phyloP scores from a whole-genome alignment of 1,140 invertebrate species.

The Cecropterus lyciades region DNA sequence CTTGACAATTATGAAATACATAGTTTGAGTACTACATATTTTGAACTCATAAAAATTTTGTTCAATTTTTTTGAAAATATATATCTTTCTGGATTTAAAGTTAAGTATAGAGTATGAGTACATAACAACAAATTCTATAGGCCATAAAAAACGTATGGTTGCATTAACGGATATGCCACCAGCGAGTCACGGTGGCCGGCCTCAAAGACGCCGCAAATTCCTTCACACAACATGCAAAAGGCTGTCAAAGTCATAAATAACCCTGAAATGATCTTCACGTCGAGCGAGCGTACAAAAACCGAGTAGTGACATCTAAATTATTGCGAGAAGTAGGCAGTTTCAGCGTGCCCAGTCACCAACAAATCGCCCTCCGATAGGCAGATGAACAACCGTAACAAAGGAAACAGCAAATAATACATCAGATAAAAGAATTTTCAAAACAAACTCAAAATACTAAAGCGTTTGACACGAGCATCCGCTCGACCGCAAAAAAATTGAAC shows the following conservation, averaged over 20 bases:
- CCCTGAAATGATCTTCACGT: slow-evolving; percentile 69
- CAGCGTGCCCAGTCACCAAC: slow-evolving; percentile 64
- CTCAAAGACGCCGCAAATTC: slow-evolving; percentile 74
- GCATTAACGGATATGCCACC: slow-evolving; percentile 77
- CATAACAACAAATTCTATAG: not conserved
- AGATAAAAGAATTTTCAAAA: slow-evolving; percentile 84
- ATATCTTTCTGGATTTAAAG: not conserved
- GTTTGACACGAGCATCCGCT: slow-evolving; percentile 84
- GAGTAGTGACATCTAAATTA: slow-evolving; percentile 82
- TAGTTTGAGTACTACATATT: too few species aligned
- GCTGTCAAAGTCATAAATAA: slow-evolving; percentile 77
- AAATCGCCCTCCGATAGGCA: slow-evolving; percentile 72
- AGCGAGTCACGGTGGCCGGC: slow-evolving; percentile 54
- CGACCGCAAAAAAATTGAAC: slow-evolving; percentile 68
- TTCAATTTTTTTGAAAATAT: too few species aligned
- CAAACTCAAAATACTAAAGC: slow-evolving; percentile 84
- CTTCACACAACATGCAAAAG: slow-evolving; percentile 65
- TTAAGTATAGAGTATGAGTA: not conserved
- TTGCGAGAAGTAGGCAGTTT: slow-evolving; percentile 69
- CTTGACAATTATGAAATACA: not conserved
- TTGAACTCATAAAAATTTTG: too few species aligned
- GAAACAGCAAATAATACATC: slow-evolving; percentile 80
- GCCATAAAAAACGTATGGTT: slow-evolving; percentile 24
- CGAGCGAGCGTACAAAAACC: slow-evolving; percentile 62
- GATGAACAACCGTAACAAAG: slow-evolving; percentile 78